Evolutionary conservation across 1,140 invertebrate species (phyloP).

Genomic region (Nephotettix cincticeps): DNA sequence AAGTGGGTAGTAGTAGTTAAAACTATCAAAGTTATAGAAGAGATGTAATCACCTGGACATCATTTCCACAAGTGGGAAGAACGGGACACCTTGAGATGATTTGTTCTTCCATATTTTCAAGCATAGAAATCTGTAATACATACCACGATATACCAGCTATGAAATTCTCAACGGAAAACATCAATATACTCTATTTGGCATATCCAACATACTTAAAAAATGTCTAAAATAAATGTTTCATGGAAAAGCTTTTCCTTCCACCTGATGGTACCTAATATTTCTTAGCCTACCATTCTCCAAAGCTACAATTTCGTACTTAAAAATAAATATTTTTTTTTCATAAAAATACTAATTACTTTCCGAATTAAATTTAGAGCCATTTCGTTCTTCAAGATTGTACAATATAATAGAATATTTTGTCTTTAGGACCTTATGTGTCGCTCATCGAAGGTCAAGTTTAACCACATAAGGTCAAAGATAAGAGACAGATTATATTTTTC

Average conservation of each 20-base stretch:
- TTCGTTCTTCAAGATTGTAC: neutral
- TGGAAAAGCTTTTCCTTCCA: neutral
- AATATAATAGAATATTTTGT: neutral
- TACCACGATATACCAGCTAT: too few species aligned
- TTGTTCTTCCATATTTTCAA: conserved; percentile 1
- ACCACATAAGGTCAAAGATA: neutral
- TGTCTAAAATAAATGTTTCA: neutral
- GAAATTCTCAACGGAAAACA: too few species aligned
- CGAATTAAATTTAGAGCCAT: neutral
- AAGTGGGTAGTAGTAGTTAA: too few species aligned
- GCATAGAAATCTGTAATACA: neutral
- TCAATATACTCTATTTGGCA: neutral
- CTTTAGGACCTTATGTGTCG: neutral
- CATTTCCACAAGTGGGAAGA: neutral
- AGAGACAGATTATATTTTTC: neutral
- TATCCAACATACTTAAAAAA: neutral
- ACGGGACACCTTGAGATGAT: neutral
- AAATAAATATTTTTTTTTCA: too few species aligned
- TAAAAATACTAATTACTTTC: neutral
- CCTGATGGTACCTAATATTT: neutral
- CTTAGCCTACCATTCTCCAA: too few species aligned
- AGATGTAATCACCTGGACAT: neutral
- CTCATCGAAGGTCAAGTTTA: neutral
- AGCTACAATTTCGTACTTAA: too few species aligned
- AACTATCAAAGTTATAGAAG: too few species aligned